Evolutionary conservation across 1,140 invertebrate species (phyloP).

Genomic region (Colletes gigas): DNA sequence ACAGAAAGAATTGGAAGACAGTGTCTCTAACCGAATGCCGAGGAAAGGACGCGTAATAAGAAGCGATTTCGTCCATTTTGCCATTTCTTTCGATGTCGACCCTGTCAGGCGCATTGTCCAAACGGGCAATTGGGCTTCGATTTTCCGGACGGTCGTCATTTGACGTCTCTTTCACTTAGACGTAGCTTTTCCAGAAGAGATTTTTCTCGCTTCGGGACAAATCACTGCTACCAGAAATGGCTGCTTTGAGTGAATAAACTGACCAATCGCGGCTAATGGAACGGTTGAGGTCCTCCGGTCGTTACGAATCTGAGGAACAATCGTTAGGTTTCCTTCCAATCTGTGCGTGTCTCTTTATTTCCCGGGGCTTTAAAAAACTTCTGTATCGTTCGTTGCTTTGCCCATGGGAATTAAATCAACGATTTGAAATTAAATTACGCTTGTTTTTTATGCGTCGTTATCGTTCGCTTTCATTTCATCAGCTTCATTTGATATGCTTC

Average conservation of each 20-base stretch:
- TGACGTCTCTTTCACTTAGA: conserved; percentile 15
- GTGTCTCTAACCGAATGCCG: background rate
- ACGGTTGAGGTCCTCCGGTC: background rate
- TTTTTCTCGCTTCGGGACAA: conserved; percentile 34
- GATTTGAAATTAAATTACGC: background rate
- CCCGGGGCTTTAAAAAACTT: background rate
- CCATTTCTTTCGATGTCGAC: background rate
- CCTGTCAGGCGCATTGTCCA: conserved; percentile 10
- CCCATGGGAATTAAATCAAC: background rate
- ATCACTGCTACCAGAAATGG: conserved; percentile 10
- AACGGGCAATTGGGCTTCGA: conserved; percentile 24
- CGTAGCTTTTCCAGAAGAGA: background rate
- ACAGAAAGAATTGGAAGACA: no score
- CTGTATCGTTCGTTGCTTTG: background rate
- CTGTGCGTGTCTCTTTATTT: background rate
- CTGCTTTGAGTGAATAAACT: conserved; percentile 41
- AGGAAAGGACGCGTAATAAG: conserved; percentile 1
- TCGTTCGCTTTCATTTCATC: no score
- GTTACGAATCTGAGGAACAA: conserved; percentile 28
- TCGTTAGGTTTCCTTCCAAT: conserved; percentile 20
- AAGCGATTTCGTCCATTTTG: conserved; percentile 7
- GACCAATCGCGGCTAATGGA: conserved; percentile 41
- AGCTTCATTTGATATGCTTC: no score
- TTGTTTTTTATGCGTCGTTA: no score
- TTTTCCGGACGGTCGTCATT: conserved; percentile 32